phyloP scores from a whole-genome alignment of 2,113 vertebrate species.

The Vombatus ursinus region DNA sequence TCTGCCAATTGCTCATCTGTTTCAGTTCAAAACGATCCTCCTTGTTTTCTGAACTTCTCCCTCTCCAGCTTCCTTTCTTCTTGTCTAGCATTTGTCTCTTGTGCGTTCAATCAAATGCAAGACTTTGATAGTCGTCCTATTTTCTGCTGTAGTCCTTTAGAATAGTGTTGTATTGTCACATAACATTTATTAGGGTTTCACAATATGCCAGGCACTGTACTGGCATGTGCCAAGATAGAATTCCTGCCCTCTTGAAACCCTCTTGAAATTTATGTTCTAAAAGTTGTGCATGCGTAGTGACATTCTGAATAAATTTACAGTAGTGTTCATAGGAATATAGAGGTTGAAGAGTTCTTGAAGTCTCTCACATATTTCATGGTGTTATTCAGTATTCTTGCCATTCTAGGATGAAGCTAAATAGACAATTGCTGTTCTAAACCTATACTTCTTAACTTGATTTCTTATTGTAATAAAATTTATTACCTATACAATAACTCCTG shows the following conservation, averaged over 20 bases:
- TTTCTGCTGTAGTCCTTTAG: slow-evolving; percentile 24
- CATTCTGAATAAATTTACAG: background rate
- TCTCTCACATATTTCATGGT: background rate
- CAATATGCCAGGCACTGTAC: background rate
- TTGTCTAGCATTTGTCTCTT: background rate
- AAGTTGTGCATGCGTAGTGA: slow-evolving; percentile 11
- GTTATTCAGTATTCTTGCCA: slow-evolving; percentile 14
- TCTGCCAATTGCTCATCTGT: background rate
- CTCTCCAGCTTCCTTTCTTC: slow-evolving; percentile 16
- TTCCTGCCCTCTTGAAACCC: slow-evolving; percentile 59
- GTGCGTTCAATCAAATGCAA: background rate
- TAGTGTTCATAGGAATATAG: background rate
- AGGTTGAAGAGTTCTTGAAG: background rate
- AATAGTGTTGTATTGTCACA: slow-evolving; percentile 30
- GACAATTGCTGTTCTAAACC: slow-evolving; percentile 2
- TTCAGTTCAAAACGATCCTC: slow-evolving; percentile 25
- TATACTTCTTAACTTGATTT: background rate
- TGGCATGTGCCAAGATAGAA: slow-evolving; percentile 3
- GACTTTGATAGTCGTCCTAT: slow-evolving; percentile 22
- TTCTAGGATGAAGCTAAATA: background rate
- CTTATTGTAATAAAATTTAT: background rate
- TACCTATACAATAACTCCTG: background rate
- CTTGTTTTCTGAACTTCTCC: slow-evolving; percentile 35
- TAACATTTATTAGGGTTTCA: slow-evolving; percentile 2
- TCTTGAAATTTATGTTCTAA: slow-evolving; percentile 64